These are phyloP conservation scores for Cisticola juncidis DNA, from an alignment of 2,113 vertebrate species.

Conservation along the genomic window DNA sequence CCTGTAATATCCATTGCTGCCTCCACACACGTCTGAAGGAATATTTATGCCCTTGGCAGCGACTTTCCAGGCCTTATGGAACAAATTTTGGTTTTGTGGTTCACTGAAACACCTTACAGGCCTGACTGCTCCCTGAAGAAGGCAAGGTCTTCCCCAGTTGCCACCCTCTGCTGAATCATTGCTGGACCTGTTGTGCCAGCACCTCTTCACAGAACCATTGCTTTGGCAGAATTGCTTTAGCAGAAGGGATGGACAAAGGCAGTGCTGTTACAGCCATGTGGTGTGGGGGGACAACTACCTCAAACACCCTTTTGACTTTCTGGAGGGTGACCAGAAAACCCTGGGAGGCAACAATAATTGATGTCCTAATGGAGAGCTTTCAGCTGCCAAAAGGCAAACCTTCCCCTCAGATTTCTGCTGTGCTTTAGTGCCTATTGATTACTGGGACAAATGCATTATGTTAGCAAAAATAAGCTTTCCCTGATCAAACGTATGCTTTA, in stretches of 20 bases:
- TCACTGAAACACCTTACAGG: neutral
- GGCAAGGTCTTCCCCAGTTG: neutral
- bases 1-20: neutral
- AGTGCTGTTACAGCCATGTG: neutral
- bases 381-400: neutral
- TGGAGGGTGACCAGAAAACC: neutral
- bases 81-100: neutral
- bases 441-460: conserved; percentile 28
- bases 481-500: conserved; percentile 58
- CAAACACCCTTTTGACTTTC: neutral
- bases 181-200: neutral
- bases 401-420: conserved; percentile 16
- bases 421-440: conserved; percentile 12
- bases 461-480: conserved; percentile 45
- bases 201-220: neutral
- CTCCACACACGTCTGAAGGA: neutral
- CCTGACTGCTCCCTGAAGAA: neutral
- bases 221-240: neutral
- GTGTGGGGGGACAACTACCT: neutral
- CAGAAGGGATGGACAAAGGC: neutral
- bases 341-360: neutral
- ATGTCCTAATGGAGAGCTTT: neutral
- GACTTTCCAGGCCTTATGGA: neutral
- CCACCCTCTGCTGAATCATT: neutral
- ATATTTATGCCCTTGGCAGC: neutral